Base-by-base conservation (phyloP, 2,797 vertebrate genomes). In the Xyrichtys novacula region DNA sequence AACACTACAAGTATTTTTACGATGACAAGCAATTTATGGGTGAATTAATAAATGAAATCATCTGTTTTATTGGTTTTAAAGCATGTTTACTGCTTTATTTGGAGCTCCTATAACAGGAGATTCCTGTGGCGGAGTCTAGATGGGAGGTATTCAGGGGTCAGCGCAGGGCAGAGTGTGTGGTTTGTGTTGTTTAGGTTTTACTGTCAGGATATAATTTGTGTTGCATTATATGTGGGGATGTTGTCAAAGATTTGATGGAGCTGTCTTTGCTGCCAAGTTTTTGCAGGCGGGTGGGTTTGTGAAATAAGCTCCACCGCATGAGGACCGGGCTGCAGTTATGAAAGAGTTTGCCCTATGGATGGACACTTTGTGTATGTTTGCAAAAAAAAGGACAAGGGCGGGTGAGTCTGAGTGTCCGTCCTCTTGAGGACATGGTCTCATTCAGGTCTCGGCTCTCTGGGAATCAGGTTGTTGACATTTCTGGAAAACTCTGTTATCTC, bases 401-500 rank as follows among this genome's bases (percentile, higher is more conserved):
- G 20, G 10, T 12, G 22, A 55, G 43, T 44, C 15, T 44, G 60
- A 43, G 23, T 3, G 29, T 55, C 19, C 17, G 4, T 32, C 15
- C 23, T 73, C 34, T 28, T 7, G 17, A 36, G 52, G 54, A 68
- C 48, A 36, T 19, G 46, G 34, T 50, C 60, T 74, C 58, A 55
- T 42, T 8, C 53, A 40, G 14, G 9, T 66, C 50, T 77, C 22
- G 1, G 2, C 70, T 62, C 44, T 54, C 15, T 72, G 73, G 53
- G 55, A 81, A 73, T 48, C 7, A 19, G 32, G 4, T 28, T 71
- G 29, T 76, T 85, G 61, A 81, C 67, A 54, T 74, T 83, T 68
- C 62, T 84, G 70, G 64, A 53, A 48, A 40, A 48, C 10, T n/a
- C 47, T 61, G 7, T 29, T 47, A 67, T 89, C 80, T 77, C 81